Conservation (phyloP, 2,113 vertebrate genomes). For the Gila orcuttii region DNA sequence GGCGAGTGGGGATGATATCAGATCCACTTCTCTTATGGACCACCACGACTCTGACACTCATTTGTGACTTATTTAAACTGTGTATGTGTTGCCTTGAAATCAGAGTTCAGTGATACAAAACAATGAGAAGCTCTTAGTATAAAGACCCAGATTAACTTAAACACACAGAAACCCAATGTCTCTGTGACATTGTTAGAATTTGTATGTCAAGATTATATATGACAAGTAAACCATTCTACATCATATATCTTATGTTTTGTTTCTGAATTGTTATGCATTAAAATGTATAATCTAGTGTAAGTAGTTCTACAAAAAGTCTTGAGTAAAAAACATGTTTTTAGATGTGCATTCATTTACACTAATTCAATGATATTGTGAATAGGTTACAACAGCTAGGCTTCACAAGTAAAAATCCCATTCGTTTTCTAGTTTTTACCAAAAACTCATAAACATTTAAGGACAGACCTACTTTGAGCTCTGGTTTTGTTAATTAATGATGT, state of each 20-base stretch:
- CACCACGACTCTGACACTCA: constrained; percentile 15
- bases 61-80: constrained; percentile 14
- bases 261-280: not conserved
- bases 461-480: not conserved
- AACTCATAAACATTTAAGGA: not conserved
- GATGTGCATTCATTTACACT: not conserved
- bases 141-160: not conserved
- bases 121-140: not conserved
- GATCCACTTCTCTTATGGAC: not conserved
- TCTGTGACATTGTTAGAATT: not conserved
- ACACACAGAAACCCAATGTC: not conserved
- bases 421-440: not conserved
- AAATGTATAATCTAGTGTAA: not conserved
- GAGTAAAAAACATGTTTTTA: not conserved
- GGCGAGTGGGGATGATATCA: constrained; percentile 35
- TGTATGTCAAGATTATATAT: not conserved
- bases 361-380: not conserved
- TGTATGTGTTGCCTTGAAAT: constrained; percentile 15
- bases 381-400: not conserved
- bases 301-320: not conserved
- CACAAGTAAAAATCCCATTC: not conserved
- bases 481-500: not conserved
- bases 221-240: not conserved
- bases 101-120: not conserved
- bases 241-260: not conserved